A percentile compares a stretch with the other conserved stretches of the same genome.
These are phyloP conservation scores for Thymelicus acteon DNA, from an alignment of 2,888 invertebrate genomes.

Conservation along the genomic window DNA sequence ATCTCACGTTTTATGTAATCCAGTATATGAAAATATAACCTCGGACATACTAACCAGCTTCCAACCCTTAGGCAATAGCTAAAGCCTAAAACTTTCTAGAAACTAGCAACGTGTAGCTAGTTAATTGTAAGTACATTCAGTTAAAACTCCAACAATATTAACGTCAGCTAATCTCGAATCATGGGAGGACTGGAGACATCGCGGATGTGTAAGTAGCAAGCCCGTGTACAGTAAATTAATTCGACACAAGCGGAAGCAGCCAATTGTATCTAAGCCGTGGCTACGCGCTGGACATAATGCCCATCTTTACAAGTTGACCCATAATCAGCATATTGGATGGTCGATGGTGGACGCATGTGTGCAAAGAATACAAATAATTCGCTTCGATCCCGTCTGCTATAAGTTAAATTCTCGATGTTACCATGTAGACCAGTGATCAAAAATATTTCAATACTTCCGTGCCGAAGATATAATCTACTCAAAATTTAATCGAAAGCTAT, in stretches of 20 bases:
- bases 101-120: too few species aligned
- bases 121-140: neutral
- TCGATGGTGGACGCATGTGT: neutral
- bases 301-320: slow-evolving; percentile 55
- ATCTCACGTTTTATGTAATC: too few species aligned
- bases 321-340: slow-evolving; percentile 42
- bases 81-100: too few species aligned
- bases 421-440: neutral
- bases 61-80: too few species aligned
- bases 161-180: slow-evolving; percentile 27
- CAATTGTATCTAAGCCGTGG: slow-evolving; percentile 70
- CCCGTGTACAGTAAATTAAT: slow-evolving; percentile 59
- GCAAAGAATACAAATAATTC: slow-evolving; percentile 7
- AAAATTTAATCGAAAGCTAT: too few species aligned
- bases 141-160: slow-evolving; percentile 2
- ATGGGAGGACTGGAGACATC: slow-evolving; percentile 23
- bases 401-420: neutral
- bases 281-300: slow-evolving; percentile 45
- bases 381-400: too few species aligned
- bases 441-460: too few species aligned
- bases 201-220: slow-evolving; percentile 41
- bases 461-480: too few species aligned
- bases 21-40: too few species aligned
- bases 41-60: too few species aligned
- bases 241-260: slow-evolving; percentile 71